phyloP scores from a whole-genome alignment of 2,113 vertebrate species.

The Gobius niger region DNA sequence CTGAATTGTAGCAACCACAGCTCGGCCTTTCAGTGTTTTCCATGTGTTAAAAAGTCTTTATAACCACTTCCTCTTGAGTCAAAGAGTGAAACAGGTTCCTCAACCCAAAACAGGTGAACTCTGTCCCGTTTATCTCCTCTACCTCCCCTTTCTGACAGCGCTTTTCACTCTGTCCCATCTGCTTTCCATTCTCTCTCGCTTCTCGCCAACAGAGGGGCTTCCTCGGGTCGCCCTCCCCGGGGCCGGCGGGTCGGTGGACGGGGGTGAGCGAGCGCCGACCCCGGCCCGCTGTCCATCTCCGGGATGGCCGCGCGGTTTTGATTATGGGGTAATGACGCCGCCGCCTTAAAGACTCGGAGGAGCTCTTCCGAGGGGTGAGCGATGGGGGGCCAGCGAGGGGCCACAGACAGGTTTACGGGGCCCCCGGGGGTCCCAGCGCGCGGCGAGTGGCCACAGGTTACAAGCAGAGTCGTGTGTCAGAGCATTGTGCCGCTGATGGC shows the following conservation, averaged over 20 bases:
- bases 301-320: not conserved
- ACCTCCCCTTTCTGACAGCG: not conserved
- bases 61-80: too few species aligned
- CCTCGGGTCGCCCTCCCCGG: too few species aligned
- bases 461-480: not conserved
- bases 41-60: too few species aligned
- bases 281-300: not conserved
- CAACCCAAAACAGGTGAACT: constrained; percentile 10
- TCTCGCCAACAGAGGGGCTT: not conserved
- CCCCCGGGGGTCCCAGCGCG: not conserved
- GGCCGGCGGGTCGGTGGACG: too few species aligned
- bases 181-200: not conserved
- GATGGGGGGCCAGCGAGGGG: constrained; percentile 3
- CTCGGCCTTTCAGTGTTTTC: too few species aligned
- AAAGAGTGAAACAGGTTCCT: not conserved
- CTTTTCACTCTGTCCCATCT: not conserved
- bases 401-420: constrained; percentile 9
- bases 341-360: constrained; percentile 1
- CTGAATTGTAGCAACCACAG: too few species aligned
- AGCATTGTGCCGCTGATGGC: not conserved
- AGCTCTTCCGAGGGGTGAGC: not conserved
- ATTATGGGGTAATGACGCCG: not conserved
- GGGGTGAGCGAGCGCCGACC: not conserved
- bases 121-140: not conserved
- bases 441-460: constrained; percentile 4